A percentile compares a stretch with the other conserved stretches of the same genome.
Evolutionary conservation across 2,113 vertebrate species (phyloP).

Genomic region (Xenotilapia caudafasciata): DNA sequence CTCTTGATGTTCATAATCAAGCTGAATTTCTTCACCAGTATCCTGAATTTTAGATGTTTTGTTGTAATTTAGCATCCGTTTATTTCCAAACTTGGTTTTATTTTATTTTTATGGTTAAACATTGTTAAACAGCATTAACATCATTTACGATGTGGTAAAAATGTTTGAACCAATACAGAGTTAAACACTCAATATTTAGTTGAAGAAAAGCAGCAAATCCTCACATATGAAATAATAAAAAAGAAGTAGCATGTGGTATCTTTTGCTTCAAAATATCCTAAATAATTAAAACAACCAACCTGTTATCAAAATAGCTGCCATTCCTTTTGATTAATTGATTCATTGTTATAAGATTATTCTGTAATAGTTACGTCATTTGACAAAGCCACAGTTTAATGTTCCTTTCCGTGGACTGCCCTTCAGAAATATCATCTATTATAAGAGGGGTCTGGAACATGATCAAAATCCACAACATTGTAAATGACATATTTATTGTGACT

Average conservation of each 20-base stretch:
- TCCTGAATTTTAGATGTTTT: background rate
- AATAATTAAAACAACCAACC: background rate
- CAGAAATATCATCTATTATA: constrained; percentile 22
- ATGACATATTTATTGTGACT: constrained; percentile 35
- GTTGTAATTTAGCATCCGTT: background rate
- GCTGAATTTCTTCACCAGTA: background rate
- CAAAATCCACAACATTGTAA: constrained; percentile 1
- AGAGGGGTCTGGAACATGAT: background rate
- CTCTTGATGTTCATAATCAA: background rate
- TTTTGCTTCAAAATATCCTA: background rate
- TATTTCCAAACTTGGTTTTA: background rate
- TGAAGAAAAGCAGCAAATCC: background rate
- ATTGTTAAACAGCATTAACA: background rate
- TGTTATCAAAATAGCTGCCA: background rate
- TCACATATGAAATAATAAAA: background rate
- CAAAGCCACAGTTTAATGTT: background rate
- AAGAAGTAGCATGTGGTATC: background rate
- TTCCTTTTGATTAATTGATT: background rate
- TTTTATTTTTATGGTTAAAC: background rate
- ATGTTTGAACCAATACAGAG: background rate
- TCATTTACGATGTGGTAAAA: background rate
- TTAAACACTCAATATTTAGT: background rate
- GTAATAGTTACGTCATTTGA: background rate
- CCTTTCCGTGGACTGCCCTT: background rate
- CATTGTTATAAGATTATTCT: background rate